Evolutionary conservation across 1,140 invertebrate genomes (phyloP), one percentile per base, ranked within the genome.

Genomic region (Brachystomella parvula): DNA sequence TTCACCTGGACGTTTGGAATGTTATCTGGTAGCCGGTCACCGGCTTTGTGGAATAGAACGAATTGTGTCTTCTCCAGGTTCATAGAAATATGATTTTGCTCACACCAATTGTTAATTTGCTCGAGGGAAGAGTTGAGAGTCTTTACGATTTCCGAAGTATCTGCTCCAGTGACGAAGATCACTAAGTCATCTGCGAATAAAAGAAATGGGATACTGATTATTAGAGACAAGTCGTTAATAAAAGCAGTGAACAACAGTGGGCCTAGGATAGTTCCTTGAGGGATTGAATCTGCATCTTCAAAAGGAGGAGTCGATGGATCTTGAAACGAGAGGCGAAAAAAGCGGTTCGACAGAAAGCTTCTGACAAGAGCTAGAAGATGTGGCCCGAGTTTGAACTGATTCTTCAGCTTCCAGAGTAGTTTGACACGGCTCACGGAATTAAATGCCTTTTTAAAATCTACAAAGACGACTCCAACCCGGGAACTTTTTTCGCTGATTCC

Each of bases 141-240:
- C 6, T 26, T 24, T 6, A 53, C 49, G 24, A 53, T 53, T 19
- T 19, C 57, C 15, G 3, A 12, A 29, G 30, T 6, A 30, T 59
- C 57, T 59, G 30, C 9, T 12, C 57, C 59, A 3, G 30, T n/a
- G 3, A 29, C 2, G 12, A 15, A 35, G 15, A 74, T 32, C 3
- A 72, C 74, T 19, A 72, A 75, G 61, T 77, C 73, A 49, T 76
- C 75, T 17, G 74, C 76, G 56, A 71, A 76, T 1, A 73, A 31
- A 1, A 64, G 28, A 17, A 61, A 61, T 17, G 68, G 66, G n/a
- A 65, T 28, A n/a, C 65, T 24, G 1, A 53, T 29, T 58, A 21
- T 31, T 35, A 24, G 59, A 12, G 67, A 67, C 3, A 75, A 69
- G 58, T 75, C 75, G 39, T 69, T 73, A 0, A 68, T 71, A 56